Percentiles rank a stretch among this genome's conserved stretches.
phyloP scores from a whole-genome alignment of 2,888 invertebrate genomes.

The Leptodirus hochenwartii region DNA sequence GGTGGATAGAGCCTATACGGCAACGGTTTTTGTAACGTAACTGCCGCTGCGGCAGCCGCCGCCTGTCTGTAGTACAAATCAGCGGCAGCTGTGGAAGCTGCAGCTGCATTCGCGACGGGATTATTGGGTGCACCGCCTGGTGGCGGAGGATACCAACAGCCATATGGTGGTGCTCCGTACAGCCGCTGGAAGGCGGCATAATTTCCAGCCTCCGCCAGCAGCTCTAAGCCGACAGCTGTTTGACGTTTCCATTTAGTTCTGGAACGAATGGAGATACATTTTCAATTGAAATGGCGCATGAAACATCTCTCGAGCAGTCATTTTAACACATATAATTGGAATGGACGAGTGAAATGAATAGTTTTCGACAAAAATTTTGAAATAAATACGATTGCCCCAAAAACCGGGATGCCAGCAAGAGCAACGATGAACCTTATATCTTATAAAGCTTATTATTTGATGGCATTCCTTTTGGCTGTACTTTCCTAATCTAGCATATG shows the following conservation, averaged over 20 bases:
- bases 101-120: conserved; percentile 50
- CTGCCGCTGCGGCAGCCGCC: conserved; percentile 52
- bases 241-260: conserved; percentile 99
- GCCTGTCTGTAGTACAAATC: conserved; percentile 73
- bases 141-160: conserved; percentile 42
- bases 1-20: conserved; percentile 61
- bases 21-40: conserved; percentile 70
- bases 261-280: no score
- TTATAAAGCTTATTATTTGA: no score
- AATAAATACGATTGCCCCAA: no score
- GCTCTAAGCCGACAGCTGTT: conserved; percentile 91
- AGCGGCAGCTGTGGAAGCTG: conserved; percentile 35
- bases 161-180: conserved; percentile 61
- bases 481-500: no score
- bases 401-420: no score
- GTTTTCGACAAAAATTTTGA: no score
- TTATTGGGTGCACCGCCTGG: conserved; percentile 52
- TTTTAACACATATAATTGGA: no score
- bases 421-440: no score
- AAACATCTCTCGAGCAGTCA: no score
- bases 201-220: conserved; percentile 93
- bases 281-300: no score
- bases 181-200: conserved; percentile 96
- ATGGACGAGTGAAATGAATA: no score
- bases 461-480: no score